Evolutionary conservation across 2,797 vertebrate genomes (phyloP), one percentile per base, ranked within the genome.

Genomic region (Mormyrus hasselquistii): DNA sequence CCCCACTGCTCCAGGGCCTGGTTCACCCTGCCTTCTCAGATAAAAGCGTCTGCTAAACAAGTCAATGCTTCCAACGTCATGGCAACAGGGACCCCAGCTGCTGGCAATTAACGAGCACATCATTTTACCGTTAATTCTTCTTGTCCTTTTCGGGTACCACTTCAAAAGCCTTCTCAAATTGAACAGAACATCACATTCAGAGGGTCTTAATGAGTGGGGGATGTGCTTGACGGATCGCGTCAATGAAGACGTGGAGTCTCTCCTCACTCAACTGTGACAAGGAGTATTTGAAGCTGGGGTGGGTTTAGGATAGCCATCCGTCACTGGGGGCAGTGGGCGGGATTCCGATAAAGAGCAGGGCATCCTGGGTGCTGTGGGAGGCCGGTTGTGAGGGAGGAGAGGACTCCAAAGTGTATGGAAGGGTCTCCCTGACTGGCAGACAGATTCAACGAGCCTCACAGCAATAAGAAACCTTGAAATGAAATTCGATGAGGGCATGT

Each of bases 231-330:
- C 34, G 16, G 34, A 89, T 86, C 29, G 2, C 19, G 34, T 14
- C 29, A 57, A 14, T 53, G 22, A 55, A 69, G 22, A 84, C 91
- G 89, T 91, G 53, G 87, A 91, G 73, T 87, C 93, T 89, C 91
- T 90, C 91, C 88, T 92, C 94, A 96, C 94, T 95, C 93, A 94
- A 94, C 93, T 93, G 94, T 93, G 93, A 96, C 94, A 94, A 93
- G 93, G 93, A 92, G 94, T 94, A 93, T 94, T 96, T 93, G 93
- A 94, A 94, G 91, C 91, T 90, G 91, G 91, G 92, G 76, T 0
- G 92, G 79, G 92, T 88, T 57, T 83, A 88, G 91, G 93, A 94
- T 69, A 93, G 92, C 1, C 94, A 92, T 92, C 94, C 93, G 93
- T 94, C 95, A 92, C 93, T 91, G 7, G 91, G 91, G 88, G 90